Evolutionary conservation across 1,140 invertebrate species (phyloP).

Genomic region (Drosophila pectinifera): DNA sequence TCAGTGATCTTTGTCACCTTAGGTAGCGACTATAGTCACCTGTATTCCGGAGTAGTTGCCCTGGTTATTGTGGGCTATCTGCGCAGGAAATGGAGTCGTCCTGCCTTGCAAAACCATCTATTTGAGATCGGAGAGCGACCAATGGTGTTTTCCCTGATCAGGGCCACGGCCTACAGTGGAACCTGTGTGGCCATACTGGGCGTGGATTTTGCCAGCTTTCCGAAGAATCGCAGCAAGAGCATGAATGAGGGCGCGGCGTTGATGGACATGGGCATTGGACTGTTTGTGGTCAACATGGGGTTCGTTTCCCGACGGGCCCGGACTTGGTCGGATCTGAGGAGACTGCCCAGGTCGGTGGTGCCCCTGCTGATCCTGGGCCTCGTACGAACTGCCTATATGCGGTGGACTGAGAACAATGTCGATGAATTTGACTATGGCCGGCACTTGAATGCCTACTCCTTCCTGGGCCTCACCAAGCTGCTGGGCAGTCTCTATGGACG

Average conservation of each 20-base stretch:
- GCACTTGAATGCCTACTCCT: slow-evolving; percentile 99
- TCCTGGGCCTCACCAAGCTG: slow-evolving; percentile 93
- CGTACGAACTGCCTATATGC: slow-evolving; percentile 87
- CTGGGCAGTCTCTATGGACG: slow-evolving; percentile 86
- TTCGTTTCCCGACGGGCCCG: slow-evolving; percentile 87
- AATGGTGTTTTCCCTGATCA: slow-evolving; percentile 83
- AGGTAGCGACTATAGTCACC: slow-evolving; percentile 8
- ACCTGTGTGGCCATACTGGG: slow-evolving; percentile 94
- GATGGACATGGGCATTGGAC: slow-evolving; percentile 97
- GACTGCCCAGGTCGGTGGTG: slow-evolving; percentile 79
- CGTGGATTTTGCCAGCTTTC: slow-evolving; percentile 96
- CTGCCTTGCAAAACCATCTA: not conserved
- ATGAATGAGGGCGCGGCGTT: slow-evolving; percentile 93
- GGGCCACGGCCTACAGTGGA: slow-evolving; percentile 90
- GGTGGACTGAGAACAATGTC: slow-evolving; percentile 91
- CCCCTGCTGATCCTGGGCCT: slow-evolving; percentile 90
- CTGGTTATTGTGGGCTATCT: slow-evolving; percentile 5
- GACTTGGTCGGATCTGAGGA: slow-evolving; percentile 58
- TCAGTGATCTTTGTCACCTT: slow-evolving; percentile 35
- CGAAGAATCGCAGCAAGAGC: slow-evolving; percentile 93
- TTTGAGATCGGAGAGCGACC: slow-evolving; percentile 53
- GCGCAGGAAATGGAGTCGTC: not conserved
- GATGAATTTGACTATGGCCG: slow-evolving; percentile 96
- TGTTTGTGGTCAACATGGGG: slow-evolving; percentile 94
- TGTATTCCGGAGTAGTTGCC: slow-evolving; percentile 4